phyloP scores from a whole-genome alignment of 2,888 invertebrate species.

The Beris chalybata region DNA sequence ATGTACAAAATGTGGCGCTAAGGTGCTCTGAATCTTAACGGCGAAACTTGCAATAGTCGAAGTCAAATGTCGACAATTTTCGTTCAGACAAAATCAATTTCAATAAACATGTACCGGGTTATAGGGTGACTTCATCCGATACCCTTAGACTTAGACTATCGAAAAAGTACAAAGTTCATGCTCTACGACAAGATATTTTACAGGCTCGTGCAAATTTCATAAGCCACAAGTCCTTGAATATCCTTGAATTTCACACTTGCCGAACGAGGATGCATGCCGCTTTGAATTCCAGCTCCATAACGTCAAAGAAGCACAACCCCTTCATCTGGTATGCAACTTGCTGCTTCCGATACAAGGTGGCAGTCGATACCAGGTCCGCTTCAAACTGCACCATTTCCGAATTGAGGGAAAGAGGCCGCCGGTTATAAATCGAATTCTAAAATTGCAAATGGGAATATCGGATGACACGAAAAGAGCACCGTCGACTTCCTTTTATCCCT shows the following conservation, averaged over 20 bases:
- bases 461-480: slow-evolving; percentile 28
- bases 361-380: slow-evolving; percentile 23
- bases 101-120: slow-evolving; percentile 36
- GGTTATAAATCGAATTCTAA: slow-evolving; percentile 37
- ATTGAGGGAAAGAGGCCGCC: slow-evolving; percentile 8
- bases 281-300: slow-evolving; percentile 16
- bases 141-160: slow-evolving; percentile 1
- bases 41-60: not conserved
- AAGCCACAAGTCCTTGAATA: slow-evolving; percentile 13
- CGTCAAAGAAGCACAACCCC: slow-evolving; percentile 8
- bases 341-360: not conserved
- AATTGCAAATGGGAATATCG: slow-evolving; percentile 37
- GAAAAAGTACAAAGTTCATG: slow-evolving; percentile 14
- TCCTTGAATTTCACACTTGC: slow-evolving; percentile 11
- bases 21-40: too few species aligned
- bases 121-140: slow-evolving; percentile 29
- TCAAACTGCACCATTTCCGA: slow-evolving; percentile 6
- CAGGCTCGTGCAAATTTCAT: slow-evolving; percentile 34
- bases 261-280: not conserved
- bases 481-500: slow-evolving; percentile 25
- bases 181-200: slow-evolving; percentile 19
- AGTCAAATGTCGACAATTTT: slow-evolving; percentile 17
- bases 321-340: slow-evolving; percentile 16
- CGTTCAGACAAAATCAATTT: slow-evolving; percentile 39
- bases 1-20: too few species aligned